phyloP scores from a whole-genome alignment of 2,888 invertebrate genomes.

The Yponomeuta sedellus region DNA sequence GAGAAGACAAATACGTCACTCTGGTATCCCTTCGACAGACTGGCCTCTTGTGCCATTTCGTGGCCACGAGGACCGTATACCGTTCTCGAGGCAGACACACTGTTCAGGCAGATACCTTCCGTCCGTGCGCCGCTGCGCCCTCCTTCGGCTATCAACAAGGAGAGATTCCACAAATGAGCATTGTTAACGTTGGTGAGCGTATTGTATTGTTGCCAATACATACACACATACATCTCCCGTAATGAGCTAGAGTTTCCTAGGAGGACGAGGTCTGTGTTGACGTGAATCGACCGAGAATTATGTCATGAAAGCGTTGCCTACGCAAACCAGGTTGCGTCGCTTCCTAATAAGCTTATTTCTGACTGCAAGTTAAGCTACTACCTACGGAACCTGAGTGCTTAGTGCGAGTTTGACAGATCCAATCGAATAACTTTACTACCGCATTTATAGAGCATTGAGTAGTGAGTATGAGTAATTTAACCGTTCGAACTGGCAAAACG shows the following conservation, averaged over 20 bases:
- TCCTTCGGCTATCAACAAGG: not conserved
- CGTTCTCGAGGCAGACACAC: too few relatives aligned
- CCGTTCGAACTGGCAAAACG: too few relatives aligned
- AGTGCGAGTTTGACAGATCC: too few relatives aligned
- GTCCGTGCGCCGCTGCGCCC: not conserved
- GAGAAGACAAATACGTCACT: not conserved
- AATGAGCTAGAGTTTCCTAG: not conserved
- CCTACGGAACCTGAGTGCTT: too few relatives aligned
- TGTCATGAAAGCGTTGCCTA: not conserved
- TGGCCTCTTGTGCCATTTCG: not conserved
- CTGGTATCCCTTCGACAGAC: not conserved
- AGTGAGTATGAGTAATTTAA: too few relatives aligned
- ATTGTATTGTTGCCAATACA: constrained; percentile 1
- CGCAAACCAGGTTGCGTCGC: not conserved
- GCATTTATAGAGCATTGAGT: too few relatives aligned
- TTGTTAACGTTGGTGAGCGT: not conserved
- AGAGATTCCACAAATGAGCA: not conserved
- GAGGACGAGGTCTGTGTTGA: not conserved
- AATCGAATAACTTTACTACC: too few relatives aligned
- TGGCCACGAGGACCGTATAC: too few relatives aligned
- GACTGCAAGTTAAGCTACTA: too few relatives aligned
- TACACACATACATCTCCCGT: not conserved
- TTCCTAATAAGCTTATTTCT: too few relatives aligned
- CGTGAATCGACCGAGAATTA: too few relatives aligned
- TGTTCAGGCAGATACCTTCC: not conserved